Base-by-base conservation (phyloP, 2,113 vertebrate species). In the Elephantulus edwardii region DNA sequence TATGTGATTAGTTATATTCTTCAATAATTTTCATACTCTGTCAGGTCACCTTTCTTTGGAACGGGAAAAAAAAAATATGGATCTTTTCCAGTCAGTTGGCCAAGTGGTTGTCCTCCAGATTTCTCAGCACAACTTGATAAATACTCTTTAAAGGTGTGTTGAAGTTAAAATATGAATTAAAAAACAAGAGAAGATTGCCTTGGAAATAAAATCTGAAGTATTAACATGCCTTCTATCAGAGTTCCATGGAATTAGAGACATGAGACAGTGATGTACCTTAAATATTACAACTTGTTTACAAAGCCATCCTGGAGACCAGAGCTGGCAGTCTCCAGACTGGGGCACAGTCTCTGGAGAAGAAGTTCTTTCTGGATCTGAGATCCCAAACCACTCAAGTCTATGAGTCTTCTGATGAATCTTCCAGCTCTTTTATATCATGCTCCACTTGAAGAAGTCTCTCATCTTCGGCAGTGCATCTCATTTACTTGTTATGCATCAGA, bases 221-320 rank as follows among this genome's bases (percentile, higher is more conserved):
- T 10, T 5, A 35, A 30, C 28, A 13, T 5, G 6, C 22, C 46
- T 8, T 20, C 16, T 38, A 62, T 33, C 52, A 1, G 9, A 6
- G 10, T 20, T 13, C 62, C 50, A 1, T 0, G 0, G 58, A 8
- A 28, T 0, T 2, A 24, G 1, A 33, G 38, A 20, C 35, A 66
- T 38, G 33, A 30, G 44, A 1, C 10, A 1, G 9, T 0, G 6
- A 3, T 0, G 1, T 12, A 6, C 40, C 64, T 38, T 62, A 35
- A 16, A 52, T 11, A 1, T 30, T 8, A 8, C 0, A 2, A 33
- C 2, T 62, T 1, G 7, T 60, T 33, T 26, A 24, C 22, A 11
- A 17, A 0, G 50, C 3, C 64, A 3, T 42, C 40, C 50, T 24
- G 82, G 62, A 35, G 19, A 1, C 38, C 50, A 44, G 26, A 6